phyloP scores from a whole-genome alignment of 2,797 vertebrate species.

The Ciconia nigra region DNA sequence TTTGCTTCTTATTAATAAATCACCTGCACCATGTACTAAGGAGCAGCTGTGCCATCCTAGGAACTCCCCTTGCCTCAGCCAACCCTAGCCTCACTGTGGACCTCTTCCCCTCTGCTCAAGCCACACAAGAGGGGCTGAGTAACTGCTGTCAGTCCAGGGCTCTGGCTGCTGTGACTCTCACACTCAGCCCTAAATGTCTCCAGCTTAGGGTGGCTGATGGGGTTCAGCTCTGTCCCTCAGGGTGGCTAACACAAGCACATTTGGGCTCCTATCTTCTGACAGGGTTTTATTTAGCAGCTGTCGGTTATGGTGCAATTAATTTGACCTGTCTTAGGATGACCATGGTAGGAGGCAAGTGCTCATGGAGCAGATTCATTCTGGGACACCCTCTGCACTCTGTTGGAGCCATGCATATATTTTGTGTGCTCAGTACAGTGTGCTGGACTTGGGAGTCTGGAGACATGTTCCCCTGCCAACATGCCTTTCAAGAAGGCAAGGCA shows the following conservation, averaged over 20 bases:
- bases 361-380: neutral
- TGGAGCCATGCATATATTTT: neutral
- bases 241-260: neutral
- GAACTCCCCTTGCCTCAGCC: neutral
- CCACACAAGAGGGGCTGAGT: neutral
- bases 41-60: neutral
- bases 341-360: neutral
- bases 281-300: neutral
- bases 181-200: neutral
- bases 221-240: neutral
- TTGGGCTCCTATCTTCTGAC: neutral
- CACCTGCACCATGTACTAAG: neutral
- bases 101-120: neutral
- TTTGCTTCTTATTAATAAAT: neutral
- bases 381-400: neutral
- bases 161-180: neutral
- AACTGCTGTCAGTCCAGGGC: neutral
- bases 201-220: neutral
- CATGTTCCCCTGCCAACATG: neutral
- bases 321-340: neutral
- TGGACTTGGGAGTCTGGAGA: neutral
- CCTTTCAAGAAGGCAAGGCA: conserved; percentile 8
- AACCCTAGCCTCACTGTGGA: neutral
- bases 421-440: neutral
- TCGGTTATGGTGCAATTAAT: neutral